phyloP scores from a whole-genome alignment of 2,113 vertebrate species.

The Triplophysa rosa region DNA sequence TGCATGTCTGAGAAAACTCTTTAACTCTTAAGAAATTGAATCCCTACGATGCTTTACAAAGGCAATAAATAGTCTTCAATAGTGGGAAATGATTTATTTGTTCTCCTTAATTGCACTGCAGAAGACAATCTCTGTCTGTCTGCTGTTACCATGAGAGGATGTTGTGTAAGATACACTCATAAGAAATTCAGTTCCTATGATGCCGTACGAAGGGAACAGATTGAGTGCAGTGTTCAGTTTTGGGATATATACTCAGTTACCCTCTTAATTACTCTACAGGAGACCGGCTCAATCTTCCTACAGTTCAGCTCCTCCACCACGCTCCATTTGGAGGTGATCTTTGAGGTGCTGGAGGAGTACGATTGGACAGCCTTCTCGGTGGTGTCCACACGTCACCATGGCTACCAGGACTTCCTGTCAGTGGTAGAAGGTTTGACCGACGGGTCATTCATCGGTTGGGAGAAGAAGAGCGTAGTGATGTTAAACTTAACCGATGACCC shows the following conservation, averaged over 20 bases:
- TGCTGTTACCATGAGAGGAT: constrained; percentile 73
- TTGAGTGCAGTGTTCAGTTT: not conserved
- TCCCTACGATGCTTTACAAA: constrained; percentile 31
- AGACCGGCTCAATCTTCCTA: constrained; percentile 91
- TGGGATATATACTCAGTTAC: constrained; percentile 54
- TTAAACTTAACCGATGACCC: constrained; percentile 87
- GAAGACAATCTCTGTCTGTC: constrained; percentile 91
- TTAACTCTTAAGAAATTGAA: constrained; percentile 37
- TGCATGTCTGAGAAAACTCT: constrained; percentile 48
- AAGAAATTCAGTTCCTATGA: constrained; percentile 39
- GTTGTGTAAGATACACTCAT: constrained; percentile 31
- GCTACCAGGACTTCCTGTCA: constrained; percentile 89
- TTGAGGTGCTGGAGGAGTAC: constrained; percentile 94
- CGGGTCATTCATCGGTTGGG: constrained; percentile 93
- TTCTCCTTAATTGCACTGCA: constrained; percentile 57
- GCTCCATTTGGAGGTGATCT: constrained; percentile 91
- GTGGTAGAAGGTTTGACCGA: constrained; percentile 91
- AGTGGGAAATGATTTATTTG: constrained; percentile 47
- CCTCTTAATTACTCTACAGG: constrained; percentile 68
- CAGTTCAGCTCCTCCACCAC: constrained; percentile 92
- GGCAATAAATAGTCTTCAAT: constrained; percentile 35
- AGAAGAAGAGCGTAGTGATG: constrained; percentile 89
- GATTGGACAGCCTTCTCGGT: constrained; percentile 94
- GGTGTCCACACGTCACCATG: constrained; percentile 88
- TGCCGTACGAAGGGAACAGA: constrained; percentile 38